These are phyloP conservation scores for Hirtodrosophila histrioides DNA, from an alignment of 2,888 invertebrate species.

Conservation along the genomic window DNA sequence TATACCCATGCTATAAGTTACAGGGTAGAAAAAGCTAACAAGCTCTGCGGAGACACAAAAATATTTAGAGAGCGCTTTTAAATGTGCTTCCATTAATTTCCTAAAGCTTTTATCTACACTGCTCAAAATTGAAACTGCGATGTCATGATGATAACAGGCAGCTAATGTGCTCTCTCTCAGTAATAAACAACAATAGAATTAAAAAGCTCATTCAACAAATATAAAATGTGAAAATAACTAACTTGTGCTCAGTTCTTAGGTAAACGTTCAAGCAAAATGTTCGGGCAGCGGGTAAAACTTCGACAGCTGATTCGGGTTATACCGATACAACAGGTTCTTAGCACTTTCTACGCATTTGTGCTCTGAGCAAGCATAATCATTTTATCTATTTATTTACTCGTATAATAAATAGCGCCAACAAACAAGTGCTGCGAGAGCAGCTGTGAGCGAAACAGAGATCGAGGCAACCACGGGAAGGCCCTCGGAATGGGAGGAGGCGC, in stretches of 20 bases:
- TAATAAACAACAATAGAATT: not conserved
- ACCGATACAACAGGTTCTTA: constrained; percentile 47
- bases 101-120: too few species aligned
- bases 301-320: constrained; percentile 17
- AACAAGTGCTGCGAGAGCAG: constrained; percentile 29
- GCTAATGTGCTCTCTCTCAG: not conserved
- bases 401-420: constrained; percentile 46
- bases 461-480: not conserved
- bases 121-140: not conserved
- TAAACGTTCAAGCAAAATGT: constrained; percentile 31
- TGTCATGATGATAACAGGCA: not conserved
- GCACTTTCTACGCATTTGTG: not conserved
- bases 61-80: too few species aligned
- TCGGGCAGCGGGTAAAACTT: constrained; percentile 32
- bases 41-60: too few species aligned
- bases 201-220: constrained; percentile 9
- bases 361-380: not conserved
- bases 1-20: too few species aligned
- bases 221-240: constrained; percentile 5
- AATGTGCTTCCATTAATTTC: too few species aligned
- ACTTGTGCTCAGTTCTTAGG: constrained; percentile 12
- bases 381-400: not conserved
- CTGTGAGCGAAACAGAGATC: constrained; percentile 11
- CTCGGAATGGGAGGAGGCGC: constrained; percentile 68
- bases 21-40: too few species aligned